Conservation (phyloP, 2,113 vertebrate species). For the cat (Felis catus) region DNA sequence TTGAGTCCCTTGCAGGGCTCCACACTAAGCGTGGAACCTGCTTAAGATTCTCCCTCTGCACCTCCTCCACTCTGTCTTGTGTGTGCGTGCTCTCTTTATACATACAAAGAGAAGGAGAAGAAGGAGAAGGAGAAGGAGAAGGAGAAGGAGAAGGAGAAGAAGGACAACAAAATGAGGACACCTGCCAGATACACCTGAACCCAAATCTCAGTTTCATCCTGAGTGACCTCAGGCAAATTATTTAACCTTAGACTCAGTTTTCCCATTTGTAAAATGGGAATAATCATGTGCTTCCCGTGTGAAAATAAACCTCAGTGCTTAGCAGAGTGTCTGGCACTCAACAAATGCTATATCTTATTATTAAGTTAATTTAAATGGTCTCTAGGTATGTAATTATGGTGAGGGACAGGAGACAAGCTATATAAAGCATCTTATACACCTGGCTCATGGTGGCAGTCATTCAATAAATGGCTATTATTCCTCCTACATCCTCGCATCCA, state of each 20-base stretch:
- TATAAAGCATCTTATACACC: neutral
- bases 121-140: too few relatives aligned
- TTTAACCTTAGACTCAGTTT: neutral
- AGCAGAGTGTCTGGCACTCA: neutral
- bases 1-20: too few relatives aligned
- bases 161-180: neutral
- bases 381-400: neutral
- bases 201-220: neutral
- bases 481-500: neutral
- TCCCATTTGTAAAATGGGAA: conserved; percentile 19
- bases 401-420: neutral
- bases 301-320: neutral
- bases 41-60: too few relatives aligned
- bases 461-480: neutral
- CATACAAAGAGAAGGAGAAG: too few relatives aligned
- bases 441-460: neutral
- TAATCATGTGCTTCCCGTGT: neutral
- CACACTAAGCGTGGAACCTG: too few relatives aligned
- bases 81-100: too few relatives aligned
- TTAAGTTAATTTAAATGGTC: conserved; percentile 21
- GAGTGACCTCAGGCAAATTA: conserved; percentile 45
- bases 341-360: neutral
- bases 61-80: too few relatives aligned
- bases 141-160: too few relatives aligned
- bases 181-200: neutral